Percentiles rank a stretch among this genome's conserved stretches.
Conservation (phyloP, 2,113 vertebrate genomes). For the Monopterus albus region DNA sequence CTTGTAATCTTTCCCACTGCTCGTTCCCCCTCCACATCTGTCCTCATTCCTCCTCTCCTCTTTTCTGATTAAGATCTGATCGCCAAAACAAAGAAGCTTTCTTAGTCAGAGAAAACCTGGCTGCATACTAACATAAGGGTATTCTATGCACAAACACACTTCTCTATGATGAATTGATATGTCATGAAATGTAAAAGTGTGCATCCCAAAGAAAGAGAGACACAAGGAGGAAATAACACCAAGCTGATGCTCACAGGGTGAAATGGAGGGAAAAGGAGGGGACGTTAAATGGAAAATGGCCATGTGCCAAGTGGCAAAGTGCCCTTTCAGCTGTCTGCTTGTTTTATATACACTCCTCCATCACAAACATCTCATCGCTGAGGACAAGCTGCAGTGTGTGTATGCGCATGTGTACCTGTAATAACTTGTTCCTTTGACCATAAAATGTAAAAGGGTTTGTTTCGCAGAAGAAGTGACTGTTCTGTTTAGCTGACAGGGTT, state of each 20-base stretch:
- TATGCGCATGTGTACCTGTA: conserved; percentile 39
- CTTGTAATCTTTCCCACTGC: conserved; percentile 61
- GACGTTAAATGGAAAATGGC: conserved; percentile 76
- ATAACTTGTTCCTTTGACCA: conserved; percentile 67
- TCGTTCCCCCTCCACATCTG: conserved; percentile 60
- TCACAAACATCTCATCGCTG: conserved; percentile 60
- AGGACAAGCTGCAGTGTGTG: conserved; percentile 28
- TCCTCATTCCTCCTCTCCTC: conserved; percentile 51
- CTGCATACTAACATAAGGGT: conserved; percentile 52
- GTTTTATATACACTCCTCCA: conserved; percentile 67
- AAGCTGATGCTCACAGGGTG: conserved; percentile 57
- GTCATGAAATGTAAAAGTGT: conserved; percentile 34
- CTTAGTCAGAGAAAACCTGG: conserved; percentile 38
- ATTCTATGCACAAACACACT: conserved; percentile 12
- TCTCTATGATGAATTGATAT: conserved; percentile 25
- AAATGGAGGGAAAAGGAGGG: conserved; percentile 57
- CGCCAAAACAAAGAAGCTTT: conserved; percentile 54
- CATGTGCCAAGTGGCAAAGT: conserved; percentile 71
- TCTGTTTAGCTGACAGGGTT: conserved; percentile 55
- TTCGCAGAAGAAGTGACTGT: conserved; percentile 28
- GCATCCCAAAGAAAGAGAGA: conserved; percentile 31
- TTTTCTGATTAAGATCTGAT: conserved; percentile 54
- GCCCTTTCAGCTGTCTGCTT: conserved; percentile 71
- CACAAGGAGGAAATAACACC: conserved; percentile 34
- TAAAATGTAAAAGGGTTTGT: conserved; percentile 62